Percentiles rank a stretch among this genome's conserved stretches.
These are phyloP conservation scores for Pitangus sulphuratus DNA, from an alignment of 2,797 vertebrate genomes.

Conservation along the genomic window DNA sequence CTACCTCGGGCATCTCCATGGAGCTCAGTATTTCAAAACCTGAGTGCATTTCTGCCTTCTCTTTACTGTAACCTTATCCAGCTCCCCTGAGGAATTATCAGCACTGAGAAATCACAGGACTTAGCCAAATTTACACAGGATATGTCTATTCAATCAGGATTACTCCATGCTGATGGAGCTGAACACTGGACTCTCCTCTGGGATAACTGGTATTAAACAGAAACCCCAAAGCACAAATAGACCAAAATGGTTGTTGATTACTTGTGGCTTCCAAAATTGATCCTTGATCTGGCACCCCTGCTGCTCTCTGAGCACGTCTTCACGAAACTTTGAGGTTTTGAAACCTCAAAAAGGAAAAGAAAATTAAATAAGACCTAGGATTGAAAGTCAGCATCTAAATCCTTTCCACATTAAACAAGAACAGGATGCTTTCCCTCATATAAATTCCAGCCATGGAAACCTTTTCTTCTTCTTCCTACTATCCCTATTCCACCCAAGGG, in stretches of 20 bases:
- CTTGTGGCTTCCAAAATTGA: neutral
- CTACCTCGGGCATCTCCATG: neutral
- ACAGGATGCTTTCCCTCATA: neutral
- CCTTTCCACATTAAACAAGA: neutral
- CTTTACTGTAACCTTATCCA: neutral
- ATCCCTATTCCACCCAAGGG: neutral
- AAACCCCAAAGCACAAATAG: neutral
- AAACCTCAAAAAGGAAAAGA: neutral
- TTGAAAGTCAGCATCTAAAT: neutral
- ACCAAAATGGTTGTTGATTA: fast-evolving
- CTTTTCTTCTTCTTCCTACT: neutral
- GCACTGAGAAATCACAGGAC: neutral
- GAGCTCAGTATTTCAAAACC: neutral
- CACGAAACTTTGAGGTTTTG: neutral
- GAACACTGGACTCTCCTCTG: neutral
- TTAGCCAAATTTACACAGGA: neutral
- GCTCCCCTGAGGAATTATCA: neutral
- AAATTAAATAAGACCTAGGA: neutral
- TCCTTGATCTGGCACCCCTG: neutral
- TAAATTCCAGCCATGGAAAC: neutral
- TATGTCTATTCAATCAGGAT: neutral
- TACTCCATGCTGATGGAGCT: neutral
- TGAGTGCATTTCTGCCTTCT: neutral
- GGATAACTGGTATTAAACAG: neutral
- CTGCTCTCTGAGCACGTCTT: neutral